Evolutionary conservation across 2,888 invertebrate genomes (phyloP), one percentile per base, ranked within the genome.

Genomic region (Pollenia labialis): DNA sequence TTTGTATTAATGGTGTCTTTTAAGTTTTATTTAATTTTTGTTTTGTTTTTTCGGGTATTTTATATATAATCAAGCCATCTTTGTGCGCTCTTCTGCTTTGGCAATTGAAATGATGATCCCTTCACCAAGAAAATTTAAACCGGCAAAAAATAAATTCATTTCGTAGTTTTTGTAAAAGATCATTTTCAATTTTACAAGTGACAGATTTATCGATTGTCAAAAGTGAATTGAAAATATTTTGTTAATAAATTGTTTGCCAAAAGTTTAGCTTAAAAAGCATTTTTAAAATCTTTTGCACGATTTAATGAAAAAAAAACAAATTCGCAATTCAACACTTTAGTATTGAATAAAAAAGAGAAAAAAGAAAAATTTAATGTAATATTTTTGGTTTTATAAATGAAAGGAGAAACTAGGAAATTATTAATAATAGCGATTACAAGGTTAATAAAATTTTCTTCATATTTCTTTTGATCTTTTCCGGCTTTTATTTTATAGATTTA

Each of bases 1-100:
- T 68, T 56, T 74, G 18, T 56, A 50, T 50, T 66, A 81, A 69
- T 82, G 75, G 52, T 60, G 48, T 74, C 50, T 60, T 79, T 69
- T 62, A 60, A 84, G 46, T 77, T 71, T 83, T 54, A 58, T 58
- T 74, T 42, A 40, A 64, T 71, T 64, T 56, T 64, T 32, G 1
- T 77, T 66, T 58, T 60, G n/a, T 60, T 72, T 46, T 77, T 72
- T 74, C 18, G 23, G 2, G 2, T 23, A 50, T 48, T 64, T 85
- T 82, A n/a, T 82, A 86, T 82, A 86, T 86, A 86, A 86, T 86
- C 85, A 82, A 86, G 74, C 79, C 85, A 85, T 85, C 82, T 82
- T 48, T 46, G 12, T 66, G 0, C 14, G n/a, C 18, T 81, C 6
- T 32, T 23, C 32, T 42, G 64, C 42, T 68, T 72, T 79, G 71